Evolutionary conservation across 2,888 invertebrate genomes (phyloP).

Genomic region (Lymantria dispar): DNA sequence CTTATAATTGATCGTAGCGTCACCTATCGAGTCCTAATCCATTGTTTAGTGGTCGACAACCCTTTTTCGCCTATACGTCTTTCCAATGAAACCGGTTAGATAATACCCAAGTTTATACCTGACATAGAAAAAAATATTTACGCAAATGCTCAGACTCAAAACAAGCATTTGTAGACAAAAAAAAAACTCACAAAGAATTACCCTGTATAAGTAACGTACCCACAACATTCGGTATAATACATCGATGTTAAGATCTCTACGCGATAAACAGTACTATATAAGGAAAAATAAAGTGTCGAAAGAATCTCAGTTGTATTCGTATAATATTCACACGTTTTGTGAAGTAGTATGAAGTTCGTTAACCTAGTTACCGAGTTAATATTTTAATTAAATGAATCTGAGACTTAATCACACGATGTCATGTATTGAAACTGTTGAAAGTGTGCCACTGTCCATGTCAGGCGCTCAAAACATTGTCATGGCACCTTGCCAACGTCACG

Average conservation of each 20-base stretch:
- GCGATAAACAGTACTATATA: slow-evolving; percentile 23
- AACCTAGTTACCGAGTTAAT: slow-evolving; percentile 74
- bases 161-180: background rate
- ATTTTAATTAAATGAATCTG: slow-evolving; percentile 65
- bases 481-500: slow-evolving; percentile 66
- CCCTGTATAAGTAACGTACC: background rate
- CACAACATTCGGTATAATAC: background rate
- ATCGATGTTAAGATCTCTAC: background rate
- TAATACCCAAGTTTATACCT: no score
- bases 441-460: slow-evolving; percentile 56
- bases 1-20: no score
- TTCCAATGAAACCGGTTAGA: no score
- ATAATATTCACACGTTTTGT: slow-evolving; percentile 67
- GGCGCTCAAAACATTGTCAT: slow-evolving; percentile 63
- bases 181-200: background rate
- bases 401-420: slow-evolving; percentile 46
- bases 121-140: no score
- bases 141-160: background rate
- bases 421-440: slow-evolving; percentile 49
- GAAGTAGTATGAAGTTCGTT: slow-evolving; percentile 72
- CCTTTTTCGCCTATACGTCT: no score
- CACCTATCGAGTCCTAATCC: no score
- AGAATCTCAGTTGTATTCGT: slow-evolving; percentile 44
- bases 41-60: no score
- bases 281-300: slow-evolving; percentile 57